These are phyloP conservation scores for Ctenomys sociabilis DNA, from an alignment of 2,113 vertebrate genomes.

Conservation along the genomic window DNA sequence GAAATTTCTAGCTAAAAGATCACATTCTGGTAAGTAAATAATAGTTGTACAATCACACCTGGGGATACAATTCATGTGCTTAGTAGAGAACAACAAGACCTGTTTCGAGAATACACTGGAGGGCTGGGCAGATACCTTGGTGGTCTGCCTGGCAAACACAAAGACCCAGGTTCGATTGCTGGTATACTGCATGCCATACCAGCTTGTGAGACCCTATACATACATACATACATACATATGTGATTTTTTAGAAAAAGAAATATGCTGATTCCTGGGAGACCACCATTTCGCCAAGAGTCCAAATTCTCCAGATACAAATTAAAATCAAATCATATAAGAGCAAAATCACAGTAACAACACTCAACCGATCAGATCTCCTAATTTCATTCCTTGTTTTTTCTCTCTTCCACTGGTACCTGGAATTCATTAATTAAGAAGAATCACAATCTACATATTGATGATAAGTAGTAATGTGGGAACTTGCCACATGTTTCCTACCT, in stretches of 20 bases:
- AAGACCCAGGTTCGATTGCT: no score
- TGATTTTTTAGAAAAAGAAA: no score
- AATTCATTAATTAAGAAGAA: not conserved
- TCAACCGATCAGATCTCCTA: not conserved
- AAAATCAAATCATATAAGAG: not conserved
- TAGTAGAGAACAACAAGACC: not conserved
- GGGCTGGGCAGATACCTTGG: no score
- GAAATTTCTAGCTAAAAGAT: constrained; percentile 6
- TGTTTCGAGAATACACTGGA: not conserved
- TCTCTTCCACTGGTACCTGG: not conserved
- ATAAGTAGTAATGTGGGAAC: not conserved
- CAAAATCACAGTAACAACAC: not conserved
- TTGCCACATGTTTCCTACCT: not conserved
- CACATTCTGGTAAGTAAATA: not conserved
- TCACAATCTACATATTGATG: not conserved
- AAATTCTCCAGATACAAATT: not conserved
- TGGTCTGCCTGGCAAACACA: no score
- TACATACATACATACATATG: no score
- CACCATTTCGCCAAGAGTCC: not conserved
- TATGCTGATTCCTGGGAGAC: not conserved
- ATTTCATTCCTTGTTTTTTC: constrained; percentile 3
- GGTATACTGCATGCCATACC: no score
- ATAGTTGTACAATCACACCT: not conserved
- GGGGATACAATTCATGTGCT: not conserved
- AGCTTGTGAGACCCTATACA: no score